A percentile compares a stretch with the other conserved stretches of the same genome.
phyloP scores from a whole-genome alignment of 2,113 vertebrate genomes.

The Cheilinus undulatus region DNA sequence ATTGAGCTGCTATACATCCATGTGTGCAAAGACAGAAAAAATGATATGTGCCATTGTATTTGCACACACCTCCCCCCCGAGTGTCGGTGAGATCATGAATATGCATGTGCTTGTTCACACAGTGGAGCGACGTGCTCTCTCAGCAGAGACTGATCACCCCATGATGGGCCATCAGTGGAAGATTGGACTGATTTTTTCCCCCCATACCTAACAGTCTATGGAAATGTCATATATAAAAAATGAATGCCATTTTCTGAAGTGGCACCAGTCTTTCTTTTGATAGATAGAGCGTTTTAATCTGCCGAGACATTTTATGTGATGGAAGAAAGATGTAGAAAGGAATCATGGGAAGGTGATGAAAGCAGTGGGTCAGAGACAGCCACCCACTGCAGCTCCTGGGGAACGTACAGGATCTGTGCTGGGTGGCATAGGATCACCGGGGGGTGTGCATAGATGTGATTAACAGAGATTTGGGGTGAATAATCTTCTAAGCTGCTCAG shows the following conservation, averaged over 20 bases:
- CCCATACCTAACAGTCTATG: constrained; percentile 61
- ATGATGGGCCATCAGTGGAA: constrained; percentile 68
- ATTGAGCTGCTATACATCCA: constrained; percentile 40
- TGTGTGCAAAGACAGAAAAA: background rate
- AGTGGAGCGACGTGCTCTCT: constrained; percentile 42
- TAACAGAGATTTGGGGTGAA: constrained; percentile 78
- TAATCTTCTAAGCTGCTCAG: constrained; percentile 79
- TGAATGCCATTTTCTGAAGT: constrained; percentile 74
- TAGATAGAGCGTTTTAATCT: constrained; percentile 64
- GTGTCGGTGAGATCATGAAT: constrained; percentile 51
- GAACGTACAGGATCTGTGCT: constrained; percentile 27
- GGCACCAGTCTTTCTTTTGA: constrained; percentile 61
- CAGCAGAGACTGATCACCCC: constrained; percentile 65
- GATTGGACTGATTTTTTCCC: constrained; percentile 63
- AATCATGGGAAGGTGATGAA: constrained; percentile 36
- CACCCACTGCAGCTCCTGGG: constrained; percentile 38
- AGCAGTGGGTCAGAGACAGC: constrained; percentile 36
- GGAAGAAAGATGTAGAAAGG: constrained; percentile 30
- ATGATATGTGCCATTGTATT: constrained; percentile 44
- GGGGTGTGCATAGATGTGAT: constrained; percentile 70
- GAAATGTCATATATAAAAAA: constrained; percentile 75
- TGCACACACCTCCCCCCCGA: constrained; percentile 35
- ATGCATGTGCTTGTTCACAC: constrained; percentile 50
- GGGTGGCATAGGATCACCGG: constrained; percentile 48
- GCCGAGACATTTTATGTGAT: constrained; percentile 44